Conservation (phyloP, 2,797 vertebrate genomes). For the Phalloptychus januarius region DNA sequence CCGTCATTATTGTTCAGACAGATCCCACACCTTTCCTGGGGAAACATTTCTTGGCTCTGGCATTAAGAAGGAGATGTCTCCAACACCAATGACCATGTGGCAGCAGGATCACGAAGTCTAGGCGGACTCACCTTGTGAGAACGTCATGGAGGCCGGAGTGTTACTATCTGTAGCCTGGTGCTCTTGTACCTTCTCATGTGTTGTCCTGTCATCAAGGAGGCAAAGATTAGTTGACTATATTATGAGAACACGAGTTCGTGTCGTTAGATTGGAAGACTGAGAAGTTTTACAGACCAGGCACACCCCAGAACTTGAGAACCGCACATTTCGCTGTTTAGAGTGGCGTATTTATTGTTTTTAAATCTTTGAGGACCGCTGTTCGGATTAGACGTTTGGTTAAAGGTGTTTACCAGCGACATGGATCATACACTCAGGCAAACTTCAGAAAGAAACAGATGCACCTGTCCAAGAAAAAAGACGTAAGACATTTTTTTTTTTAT, state of each 20-base stretch:
- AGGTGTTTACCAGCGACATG: not conserved
- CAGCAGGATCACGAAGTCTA: not conserved
- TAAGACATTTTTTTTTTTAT: too few species aligned
- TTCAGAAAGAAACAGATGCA: slow-evolving; percentile 3
- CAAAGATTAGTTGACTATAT: not conserved
- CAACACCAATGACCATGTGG: not conserved
- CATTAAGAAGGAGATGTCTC: not conserved
- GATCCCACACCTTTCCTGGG: not conserved
- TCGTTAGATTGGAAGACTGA: not conserved
- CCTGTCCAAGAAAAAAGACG: not conserved
- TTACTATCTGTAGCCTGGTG: not conserved
- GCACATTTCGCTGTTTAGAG: not conserved
- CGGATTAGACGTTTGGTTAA: not conserved
- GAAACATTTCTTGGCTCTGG: not conserved
- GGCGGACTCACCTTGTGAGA: not conserved
- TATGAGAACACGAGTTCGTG: not conserved
- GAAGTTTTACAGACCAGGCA: not conserved
- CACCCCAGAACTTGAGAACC: not conserved
- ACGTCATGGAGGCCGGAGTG: not conserved
- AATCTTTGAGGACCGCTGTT: not conserved
- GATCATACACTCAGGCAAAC: not conserved
- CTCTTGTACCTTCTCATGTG: not conserved
- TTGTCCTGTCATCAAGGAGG: not conserved
- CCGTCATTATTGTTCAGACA: not conserved
- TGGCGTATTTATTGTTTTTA: too few species aligned